Percentiles rank a stretch among this genome's conserved stretches.
Evolutionary conservation across 37 sponge, comb jelly and placozoan genomes (phyloP).

Genomic region (Petrosia ficiformis): DNA sequence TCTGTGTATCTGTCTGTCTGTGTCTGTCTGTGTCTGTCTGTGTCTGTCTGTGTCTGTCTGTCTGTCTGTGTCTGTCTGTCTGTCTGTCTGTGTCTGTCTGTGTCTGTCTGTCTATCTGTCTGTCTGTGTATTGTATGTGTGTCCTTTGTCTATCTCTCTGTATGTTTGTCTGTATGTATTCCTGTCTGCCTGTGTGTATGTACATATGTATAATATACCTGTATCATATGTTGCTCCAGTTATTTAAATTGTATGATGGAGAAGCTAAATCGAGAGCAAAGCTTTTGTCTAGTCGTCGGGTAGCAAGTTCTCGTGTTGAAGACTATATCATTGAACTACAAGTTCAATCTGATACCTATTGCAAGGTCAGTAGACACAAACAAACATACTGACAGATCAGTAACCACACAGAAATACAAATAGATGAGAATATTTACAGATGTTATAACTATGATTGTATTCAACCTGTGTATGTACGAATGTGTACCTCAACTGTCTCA

Average conservation of each 20-base stretch:
- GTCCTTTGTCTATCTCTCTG: background rate
- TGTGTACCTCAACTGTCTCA: background rate
- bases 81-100: no score
- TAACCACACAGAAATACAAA: no score
- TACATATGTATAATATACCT: no score
- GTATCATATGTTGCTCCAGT: no score
- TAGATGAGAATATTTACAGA: background rate
- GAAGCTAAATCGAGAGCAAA: constrained; percentile 8
- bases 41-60: no score
- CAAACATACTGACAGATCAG: no score
- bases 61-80: no score
- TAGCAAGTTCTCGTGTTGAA: background rate
- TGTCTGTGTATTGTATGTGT: background rate
- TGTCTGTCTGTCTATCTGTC: no score
- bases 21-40: no score
- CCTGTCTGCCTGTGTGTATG: background rate
- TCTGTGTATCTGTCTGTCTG: no score
- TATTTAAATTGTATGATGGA: constrained; percentile 29
- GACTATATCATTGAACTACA: constrained; percentile 48
- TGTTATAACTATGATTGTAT: background rate
- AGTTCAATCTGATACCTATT: constrained; percentile 11
- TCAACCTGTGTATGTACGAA: background rate
- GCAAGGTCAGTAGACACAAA: constrained; percentile 4
- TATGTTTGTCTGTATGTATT: no score
- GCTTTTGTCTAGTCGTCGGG: background rate